Evolutionary conservation across 2,113 vertebrate species (phyloP).

Genomic region (Vulpes ferrilata): DNA sequence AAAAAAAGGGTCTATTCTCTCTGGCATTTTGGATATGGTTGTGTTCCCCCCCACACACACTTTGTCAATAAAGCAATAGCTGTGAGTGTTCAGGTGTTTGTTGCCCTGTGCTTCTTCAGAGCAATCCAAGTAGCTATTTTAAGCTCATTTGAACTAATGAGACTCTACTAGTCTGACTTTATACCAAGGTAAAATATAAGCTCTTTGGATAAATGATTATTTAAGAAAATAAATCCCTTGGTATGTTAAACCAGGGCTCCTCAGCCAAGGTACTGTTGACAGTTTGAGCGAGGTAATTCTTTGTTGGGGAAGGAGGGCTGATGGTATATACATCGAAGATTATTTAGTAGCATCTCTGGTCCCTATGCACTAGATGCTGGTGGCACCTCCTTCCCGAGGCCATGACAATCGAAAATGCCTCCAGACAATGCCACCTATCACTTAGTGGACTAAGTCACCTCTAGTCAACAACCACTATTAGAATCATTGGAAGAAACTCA

Average conservation of each 20-base stretch:
- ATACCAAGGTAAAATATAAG: background rate
- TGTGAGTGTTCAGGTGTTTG: background rate
- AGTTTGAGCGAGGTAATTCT: background rate
- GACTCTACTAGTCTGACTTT: background rate
- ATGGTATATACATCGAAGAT: background rate
- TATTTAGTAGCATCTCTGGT: background rate
- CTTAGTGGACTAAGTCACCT: background rate
- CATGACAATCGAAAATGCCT: background rate
- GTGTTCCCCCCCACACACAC: background rate
- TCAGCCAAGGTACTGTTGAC: background rate
- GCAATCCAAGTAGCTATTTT: background rate
- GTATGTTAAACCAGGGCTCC: background rate
- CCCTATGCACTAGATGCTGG: background rate
- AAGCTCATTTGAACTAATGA: background rate
- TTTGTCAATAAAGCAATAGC: background rate
- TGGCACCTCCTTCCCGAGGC: background rate
- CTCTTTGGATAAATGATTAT: background rate
- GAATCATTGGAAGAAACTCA: background rate
- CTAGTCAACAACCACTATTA: background rate
- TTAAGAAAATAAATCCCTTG: background rate
- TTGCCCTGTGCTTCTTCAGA: background rate
- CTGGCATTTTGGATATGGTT: background rate
- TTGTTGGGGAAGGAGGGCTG: background rate
- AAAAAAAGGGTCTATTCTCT: background rate
- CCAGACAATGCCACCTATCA: background rate